A percentile compares a stretch with the other conserved stretches of the same genome.
phyloP scores from a whole-genome alignment of 2,113 vertebrate species.

The Sceloporus undulatus region DNA sequence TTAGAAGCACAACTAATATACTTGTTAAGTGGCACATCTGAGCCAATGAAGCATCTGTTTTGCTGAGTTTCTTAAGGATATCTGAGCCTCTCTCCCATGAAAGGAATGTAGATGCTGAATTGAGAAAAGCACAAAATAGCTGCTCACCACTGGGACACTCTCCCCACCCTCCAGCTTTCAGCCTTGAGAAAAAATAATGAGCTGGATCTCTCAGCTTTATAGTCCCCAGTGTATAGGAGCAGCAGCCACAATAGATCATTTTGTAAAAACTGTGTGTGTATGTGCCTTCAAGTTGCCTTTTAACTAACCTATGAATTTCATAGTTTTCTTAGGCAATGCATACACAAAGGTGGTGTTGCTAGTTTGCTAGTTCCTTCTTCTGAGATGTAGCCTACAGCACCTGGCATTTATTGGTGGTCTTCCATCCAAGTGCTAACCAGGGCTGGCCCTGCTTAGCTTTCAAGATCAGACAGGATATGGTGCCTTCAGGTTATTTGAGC shows the following conservation, averaged over 20 bases:
- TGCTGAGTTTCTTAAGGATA: constrained; percentile 56
- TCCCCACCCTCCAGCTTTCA: constrained; percentile 48
- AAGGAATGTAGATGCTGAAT: constrained; percentile 74
- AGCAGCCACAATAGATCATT: constrained; percentile 67
- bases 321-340: too few relatives aligned
- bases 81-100: constrained; percentile 55
- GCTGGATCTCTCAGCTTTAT: constrained; percentile 55
- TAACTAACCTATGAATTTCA: too few relatives aligned
- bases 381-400: too few relatives aligned
- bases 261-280: constrained; percentile 57
- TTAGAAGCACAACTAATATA: constrained; percentile 8
- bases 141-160: constrained; percentile 66
- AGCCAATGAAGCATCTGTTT: constrained; percentile 36
- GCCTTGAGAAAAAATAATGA: constrained; percentile 74
- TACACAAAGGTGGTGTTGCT: too few relatives aligned
- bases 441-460: too few relatives aligned
- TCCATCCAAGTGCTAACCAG: too few relatives aligned
- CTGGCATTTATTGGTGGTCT: too few relatives aligned
- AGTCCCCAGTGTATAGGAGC: constrained; percentile 68
- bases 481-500: too few relatives aligned
- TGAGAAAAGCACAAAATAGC: constrained; percentile 57
- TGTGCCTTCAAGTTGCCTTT: too few relatives aligned
- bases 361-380: too few relatives aligned
- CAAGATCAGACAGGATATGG: too few relatives aligned
- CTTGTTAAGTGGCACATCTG: constrained; percentile 32